phyloP scores from a whole-genome alignment of 2,888 invertebrate species.

The Aproaerema taeniolella region DNA sequence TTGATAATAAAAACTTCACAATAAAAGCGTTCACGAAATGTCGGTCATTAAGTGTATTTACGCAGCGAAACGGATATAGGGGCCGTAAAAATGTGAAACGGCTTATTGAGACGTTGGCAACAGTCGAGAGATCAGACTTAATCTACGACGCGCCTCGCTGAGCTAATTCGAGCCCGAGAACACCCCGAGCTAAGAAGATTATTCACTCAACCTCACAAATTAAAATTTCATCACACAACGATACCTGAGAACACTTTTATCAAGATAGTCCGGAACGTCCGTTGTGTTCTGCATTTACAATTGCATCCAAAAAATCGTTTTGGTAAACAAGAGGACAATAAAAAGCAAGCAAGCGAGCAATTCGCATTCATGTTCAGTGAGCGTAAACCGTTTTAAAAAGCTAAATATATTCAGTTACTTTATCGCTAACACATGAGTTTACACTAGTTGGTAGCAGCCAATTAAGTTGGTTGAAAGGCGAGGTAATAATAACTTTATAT shows the following conservation, averaged over 20 bases:
- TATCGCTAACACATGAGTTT: constrained; percentile 59
- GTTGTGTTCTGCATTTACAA: constrained; percentile 56
- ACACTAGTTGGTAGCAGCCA: constrained; percentile 59
- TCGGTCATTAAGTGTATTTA: constrained; percentile 75
- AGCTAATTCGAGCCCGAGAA: constrained; percentile 45
- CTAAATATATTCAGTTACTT: constrained; percentile 58
- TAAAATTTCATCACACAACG: constrained; percentile 45
- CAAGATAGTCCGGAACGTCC: constrained; percentile 43
- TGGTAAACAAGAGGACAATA: constrained; percentile 51
- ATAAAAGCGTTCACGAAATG: constrained; percentile 74
- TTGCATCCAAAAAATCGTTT: constrained; percentile 46
- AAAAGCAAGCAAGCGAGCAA: constrained; percentile 45
- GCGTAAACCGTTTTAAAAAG: constrained; percentile 44
- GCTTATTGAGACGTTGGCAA: constrained; percentile 73
- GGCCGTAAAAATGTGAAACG: constrained; percentile 68
- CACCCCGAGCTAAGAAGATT: constrained; percentile 37
- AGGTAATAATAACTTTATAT: constrained; percentile 66
- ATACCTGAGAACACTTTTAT: constrained; percentile 47
- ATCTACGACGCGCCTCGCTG: constrained; percentile 49
- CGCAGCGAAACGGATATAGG: constrained; percentile 72
- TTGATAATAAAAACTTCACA: constrained; percentile 75
- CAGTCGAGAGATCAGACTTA: constrained; percentile 50
- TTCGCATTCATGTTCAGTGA: constrained; percentile 45
- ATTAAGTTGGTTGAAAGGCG: constrained; percentile 62
- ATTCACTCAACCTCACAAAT: constrained; percentile 49